Base-by-base conservation (phyloP, 2,113 vertebrate genomes). In the Saguinus midas region DNA sequence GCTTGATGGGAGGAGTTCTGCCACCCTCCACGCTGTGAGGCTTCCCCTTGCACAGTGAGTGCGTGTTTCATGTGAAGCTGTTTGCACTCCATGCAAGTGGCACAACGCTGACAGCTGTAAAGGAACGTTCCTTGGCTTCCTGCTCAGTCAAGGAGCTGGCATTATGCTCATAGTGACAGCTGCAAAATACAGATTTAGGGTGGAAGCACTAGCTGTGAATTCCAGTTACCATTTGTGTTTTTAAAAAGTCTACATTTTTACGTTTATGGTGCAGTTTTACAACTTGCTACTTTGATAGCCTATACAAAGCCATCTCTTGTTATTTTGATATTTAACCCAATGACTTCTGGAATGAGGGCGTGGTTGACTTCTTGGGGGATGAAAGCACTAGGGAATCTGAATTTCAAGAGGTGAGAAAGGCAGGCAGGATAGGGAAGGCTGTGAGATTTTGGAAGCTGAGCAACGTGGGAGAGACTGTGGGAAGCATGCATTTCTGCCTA, bases 81-180 rank as follows among this genome's bases (percentile, higher is more conserved):
- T 91, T 92, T 12, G 7, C 35, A 68, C 3, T 48, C n/a, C 76
- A 25, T 8, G 5, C 58, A 45, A 35, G 64, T 43, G 68, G 37
- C 29, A 0, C 0, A 16, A 35, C 18, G 50, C 84, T 90, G 95
- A 92, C 95, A 92, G 91, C 37, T 66, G 79, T 57, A 20, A 8
- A 50, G 70, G 48, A 12, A 66, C 17, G 61, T 80, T 64, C 92
- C 23, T 80, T 16, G 0, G n/a, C 45, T 90, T 78, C 35, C 43
- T 12, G 27, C 83, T 68, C 29, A 10, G 13, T 76, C 18, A 35
- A 13, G 35, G 66, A 52, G 43, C 96, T 37, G 57, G n/a, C 57
- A 10, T 58, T n/a, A 25, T 29, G 64, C 72, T 97, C 57, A 66
- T 37, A 21, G 70, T 35, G 83, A 92, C 90, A 96, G 83, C 96